Percentiles rank a stretch among this genome's conserved stretches.
phyloP scores from a whole-genome alignment of 2,888 invertebrate species.

The Dugesia japonica region DNA sequence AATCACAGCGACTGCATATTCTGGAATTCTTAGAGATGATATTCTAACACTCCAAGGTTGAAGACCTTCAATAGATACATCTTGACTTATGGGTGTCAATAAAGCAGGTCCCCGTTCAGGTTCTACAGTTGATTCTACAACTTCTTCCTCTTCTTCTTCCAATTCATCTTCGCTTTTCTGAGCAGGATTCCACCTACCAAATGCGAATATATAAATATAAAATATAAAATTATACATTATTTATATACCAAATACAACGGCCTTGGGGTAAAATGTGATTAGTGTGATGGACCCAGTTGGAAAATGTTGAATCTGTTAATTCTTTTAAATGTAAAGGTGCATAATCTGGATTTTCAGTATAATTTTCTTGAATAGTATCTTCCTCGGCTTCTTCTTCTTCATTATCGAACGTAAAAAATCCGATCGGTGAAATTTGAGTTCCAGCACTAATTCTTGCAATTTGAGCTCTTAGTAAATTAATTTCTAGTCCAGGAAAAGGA shows the following conservation, averaged over 20 bases:
- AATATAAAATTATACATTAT: no score
- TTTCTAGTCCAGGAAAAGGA: slow-evolving; percentile 62
- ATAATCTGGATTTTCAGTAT: slow-evolving; percentile 54
- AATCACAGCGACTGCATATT: slow-evolving; percentile 55
- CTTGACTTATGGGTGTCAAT: slow-evolving; percentile 56
- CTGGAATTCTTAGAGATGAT: slow-evolving; percentile 53
- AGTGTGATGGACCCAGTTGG: slow-evolving; percentile 64
- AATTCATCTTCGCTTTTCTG: slow-evolving; percentile 38
- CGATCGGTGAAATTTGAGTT: slow-evolving; percentile 41
- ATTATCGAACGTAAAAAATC: slow-evolving; percentile 49
- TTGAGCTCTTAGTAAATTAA: slow-evolving; percentile 63
- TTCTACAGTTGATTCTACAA: slow-evolving; percentile 42
- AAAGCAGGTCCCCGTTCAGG: slow-evolving; percentile 57
- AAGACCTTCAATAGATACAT: slow-evolving; percentile 52
- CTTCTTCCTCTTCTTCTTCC: slow-evolving; percentile 50
- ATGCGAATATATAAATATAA: no score
- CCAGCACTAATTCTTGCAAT: slow-evolving; percentile 57
- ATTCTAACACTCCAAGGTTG: slow-evolving; percentile 56
- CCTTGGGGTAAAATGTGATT: slow-evolving; percentile 55
- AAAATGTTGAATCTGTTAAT: slow-evolving; percentile 52
- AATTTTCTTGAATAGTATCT: slow-evolving; percentile 25
- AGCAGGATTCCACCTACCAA: slow-evolving; percentile 32
- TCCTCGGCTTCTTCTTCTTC: slow-evolving; percentile 48
- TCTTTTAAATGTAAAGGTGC: slow-evolving; percentile 56
- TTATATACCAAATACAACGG: slow-evolving; percentile 22